Conservation (phyloP, 1,140 invertebrate species). For the Wasmannia auropunctata region DNA sequence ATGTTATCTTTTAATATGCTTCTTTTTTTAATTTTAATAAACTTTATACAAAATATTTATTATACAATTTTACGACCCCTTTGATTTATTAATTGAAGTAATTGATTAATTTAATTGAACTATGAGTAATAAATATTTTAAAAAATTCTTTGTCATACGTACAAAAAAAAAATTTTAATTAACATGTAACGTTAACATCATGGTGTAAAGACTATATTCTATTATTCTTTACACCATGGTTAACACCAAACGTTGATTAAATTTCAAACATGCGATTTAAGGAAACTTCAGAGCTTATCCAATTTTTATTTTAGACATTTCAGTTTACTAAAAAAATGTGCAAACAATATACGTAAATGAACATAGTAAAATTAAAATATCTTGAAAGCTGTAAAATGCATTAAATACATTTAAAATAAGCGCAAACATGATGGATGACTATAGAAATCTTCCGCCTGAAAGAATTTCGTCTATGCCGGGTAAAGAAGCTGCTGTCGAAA, state of each 20-base stretch:
- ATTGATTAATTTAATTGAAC: neutral
- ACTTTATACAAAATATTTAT: neutral
- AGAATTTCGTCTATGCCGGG: neutral
- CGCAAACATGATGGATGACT: conserved; percentile 44
- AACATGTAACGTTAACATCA: neutral
- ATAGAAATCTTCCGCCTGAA: conserved; percentile 2
- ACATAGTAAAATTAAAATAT: neutral
- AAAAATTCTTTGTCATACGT: conserved; percentile 15
- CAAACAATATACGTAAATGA: neutral
- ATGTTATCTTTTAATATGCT: neutral
- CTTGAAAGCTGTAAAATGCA: neutral
- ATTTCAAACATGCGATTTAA: neutral
- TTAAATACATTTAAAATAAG: conserved; percentile 40
- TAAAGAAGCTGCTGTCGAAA: conserved; percentile 45
- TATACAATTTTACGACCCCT: neutral
- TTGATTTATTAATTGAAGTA: neutral
- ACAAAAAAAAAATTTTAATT: neutral
- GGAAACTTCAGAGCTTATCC: neutral
- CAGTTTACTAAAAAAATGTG: neutral
- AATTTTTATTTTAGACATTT: neutral
- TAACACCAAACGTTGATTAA: neutral
- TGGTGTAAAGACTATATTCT: no score
- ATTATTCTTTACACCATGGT: no score
- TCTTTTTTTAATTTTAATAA: neutral
- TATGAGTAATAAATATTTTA: neutral